phyloP scores from a whole-genome alignment of 1,140 invertebrate genomes.

The Calycopis cecrops region DNA sequence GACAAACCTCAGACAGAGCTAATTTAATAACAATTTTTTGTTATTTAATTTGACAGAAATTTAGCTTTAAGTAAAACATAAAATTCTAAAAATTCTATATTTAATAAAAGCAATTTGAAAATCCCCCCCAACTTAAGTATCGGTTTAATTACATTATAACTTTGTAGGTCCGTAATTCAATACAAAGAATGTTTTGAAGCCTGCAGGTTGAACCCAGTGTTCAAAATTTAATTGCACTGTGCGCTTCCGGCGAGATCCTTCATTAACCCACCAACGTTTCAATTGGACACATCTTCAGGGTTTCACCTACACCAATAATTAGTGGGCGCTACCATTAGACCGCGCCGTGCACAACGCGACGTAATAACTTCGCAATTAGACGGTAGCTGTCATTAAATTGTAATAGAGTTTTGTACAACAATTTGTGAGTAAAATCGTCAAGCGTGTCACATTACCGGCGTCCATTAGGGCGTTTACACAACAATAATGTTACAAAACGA shows the following conservation, averaged over 20 bases:
- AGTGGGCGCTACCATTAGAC: slow-evolving; percentile 62
- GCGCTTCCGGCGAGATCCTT: slow-evolving; percentile 39
- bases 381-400: slow-evolving; percentile 68
- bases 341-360: slow-evolving; percentile 64
- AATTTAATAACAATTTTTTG: no score
- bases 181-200: slow-evolving; percentile 31
- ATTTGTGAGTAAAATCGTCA: slow-evolving; percentile 74
- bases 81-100: no score
- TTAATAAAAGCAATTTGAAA: no score
- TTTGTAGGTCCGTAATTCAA: slow-evolving; percentile 15
- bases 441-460: slow-evolving; percentile 72
- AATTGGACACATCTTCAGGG: slow-evolving; percentile 71
- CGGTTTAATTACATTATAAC: no score
- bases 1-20: no score
- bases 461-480: slow-evolving; percentile 73
- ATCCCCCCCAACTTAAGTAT: slow-evolving; percentile 9
- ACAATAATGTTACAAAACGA: no score
- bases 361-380: slow-evolving; percentile 72
- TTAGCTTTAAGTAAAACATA: no score
- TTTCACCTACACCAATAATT: slow-evolving; percentile 72
- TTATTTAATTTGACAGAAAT: no score
- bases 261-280: slow-evolving; percentile 44
- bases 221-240: slow-evolving; percentile 55
- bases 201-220: slow-evolving; percentile 28
- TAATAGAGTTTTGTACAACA: slow-evolving; percentile 71